Conservation (phyloP, 2,888 invertebrate species). For the Sipha maydis region DNA sequence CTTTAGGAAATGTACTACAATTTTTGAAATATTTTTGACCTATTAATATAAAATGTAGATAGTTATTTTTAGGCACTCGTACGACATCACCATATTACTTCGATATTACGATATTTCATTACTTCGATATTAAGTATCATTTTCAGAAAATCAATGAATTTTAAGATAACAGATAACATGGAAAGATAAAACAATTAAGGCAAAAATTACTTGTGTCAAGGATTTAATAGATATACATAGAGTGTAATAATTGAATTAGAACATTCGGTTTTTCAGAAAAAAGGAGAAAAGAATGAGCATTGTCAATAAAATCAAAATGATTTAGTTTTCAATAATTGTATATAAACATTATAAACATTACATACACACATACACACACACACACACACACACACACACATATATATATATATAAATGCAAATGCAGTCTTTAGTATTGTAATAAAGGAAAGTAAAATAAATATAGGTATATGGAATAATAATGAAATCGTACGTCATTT, state of each 20-base stretch:
- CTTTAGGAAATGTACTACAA: too few species aligned
- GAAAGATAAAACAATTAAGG: background rate
- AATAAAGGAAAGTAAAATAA: constrained; percentile 39
- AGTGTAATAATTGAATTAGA: background rate
- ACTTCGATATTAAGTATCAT: too few species aligned
- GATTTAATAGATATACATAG: background rate
- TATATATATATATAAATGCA: background rate
- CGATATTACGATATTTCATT: too few species aligned
- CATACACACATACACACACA: too few species aligned
- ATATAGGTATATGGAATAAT: constrained; percentile 33
- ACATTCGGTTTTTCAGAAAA: background rate
- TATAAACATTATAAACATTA: background rate
- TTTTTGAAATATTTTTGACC: too few species aligned
- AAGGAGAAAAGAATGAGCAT: constrained; percentile 1
- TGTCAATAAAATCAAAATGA: constrained; percentile 38
- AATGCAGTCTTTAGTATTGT: constrained; percentile 30
- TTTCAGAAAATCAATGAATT: too few species aligned
- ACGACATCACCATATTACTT: too few species aligned
- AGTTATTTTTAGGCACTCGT: too few species aligned
- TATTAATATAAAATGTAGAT: too few species aligned
- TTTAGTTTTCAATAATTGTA: background rate
- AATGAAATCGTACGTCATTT: constrained; percentile 51
- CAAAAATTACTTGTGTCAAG: background rate
- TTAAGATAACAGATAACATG: too few species aligned
- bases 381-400: background rate